Evolutionary conservation across 2,113 vertebrate genomes (phyloP), one percentile per base, ranked within the genome.

Genomic region (Panthera leo): DNA sequence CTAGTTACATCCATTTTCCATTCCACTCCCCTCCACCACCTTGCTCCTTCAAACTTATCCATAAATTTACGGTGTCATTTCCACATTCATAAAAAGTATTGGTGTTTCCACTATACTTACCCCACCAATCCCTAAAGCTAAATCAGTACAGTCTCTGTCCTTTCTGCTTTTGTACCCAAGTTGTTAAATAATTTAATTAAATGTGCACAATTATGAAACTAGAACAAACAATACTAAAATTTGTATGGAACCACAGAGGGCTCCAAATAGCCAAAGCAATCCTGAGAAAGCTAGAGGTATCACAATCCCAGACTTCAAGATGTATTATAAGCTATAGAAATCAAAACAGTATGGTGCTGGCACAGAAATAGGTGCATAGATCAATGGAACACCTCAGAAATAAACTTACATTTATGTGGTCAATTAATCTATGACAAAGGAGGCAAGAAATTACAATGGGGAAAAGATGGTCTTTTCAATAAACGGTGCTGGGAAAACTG

Each of bases 171-270:
- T 79, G 31, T 88, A 83, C 27, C 8, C 12, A 91, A 76, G 39
- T 11, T 96, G 5, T 51, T 94, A 97, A 93, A 75, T 79, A 90
- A 92, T 91, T 29, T 91, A 91, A 63, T 87, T 39, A 95, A 91
- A 80, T 36, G 61, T 36, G 19, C 3, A 93, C 16, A 73, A 48
- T 36, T 82, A 4, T 78, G 19, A 42, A 75, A 75, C 12, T 75
- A 75, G 12, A 75, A 75, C 39, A 75, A 42, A 75, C 13, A 25
- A 73, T 45, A 42, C 39, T 75, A 42, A 75, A 42, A 21, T 75
- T 27, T 42, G n/a, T 71, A 14, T 75, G 23, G 36, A 25, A 75
- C 71, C 39, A 27, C 39, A 45, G 71, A 75, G 42, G 12, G 27
- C 39, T 39, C 71, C 42, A 39, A 45, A 45, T 75, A 45, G 42